Base-by-base conservation (phyloP, 2,113 vertebrate genomes). In the Acrocephalus arundinaceus region DNA sequence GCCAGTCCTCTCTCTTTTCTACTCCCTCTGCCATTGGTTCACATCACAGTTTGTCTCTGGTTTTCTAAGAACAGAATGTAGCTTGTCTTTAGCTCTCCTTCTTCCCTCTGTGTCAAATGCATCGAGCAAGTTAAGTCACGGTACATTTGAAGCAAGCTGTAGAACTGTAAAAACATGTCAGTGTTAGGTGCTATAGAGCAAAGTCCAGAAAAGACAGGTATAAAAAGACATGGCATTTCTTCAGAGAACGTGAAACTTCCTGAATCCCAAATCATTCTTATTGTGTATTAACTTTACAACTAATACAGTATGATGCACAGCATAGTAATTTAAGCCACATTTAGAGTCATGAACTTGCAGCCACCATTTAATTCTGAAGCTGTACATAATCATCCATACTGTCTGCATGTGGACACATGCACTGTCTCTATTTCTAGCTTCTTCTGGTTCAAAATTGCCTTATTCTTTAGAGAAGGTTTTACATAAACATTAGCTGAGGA, bases 401-500 rank as follows among this genome's bases (percentile, higher is more conserved):
- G 23, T 67, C 71, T 76, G 25, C 30, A 23, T 46, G 30, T 30
- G 17, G 28, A 78, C 6, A 46, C 7, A 23, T 10, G 5, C 16
- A 59, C 9, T 55, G 13, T 46, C 62, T 86, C 25, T 75, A 13
- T 89, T 46, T 88, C 14, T 55, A 31, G 10, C 21, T 91, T 87
- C 23, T 28, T 49, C 54, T 87, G 30, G 15, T 67, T 93, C 68
- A 88, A 41, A 67, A 82, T 41, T 83, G 74, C 18, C 6, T 73
- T 68, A 66, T 52, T 24, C 33, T 67, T 89, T 76, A 49, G 22
- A 65, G 74, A 72, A 78, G 57, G 72, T 73, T 83, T 89, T 90
- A 79, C 7, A 15, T 83, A 94, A 95, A 95, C 39, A 82, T 83
- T 86, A 91, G 49, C 52, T 94, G 89, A 84, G 70, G 35, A 27